Evolutionary conservation across 2,888 invertebrate species (phyloP), one percentile per base, ranked within the genome.

Genomic region (Euzetes globulus): DNA sequence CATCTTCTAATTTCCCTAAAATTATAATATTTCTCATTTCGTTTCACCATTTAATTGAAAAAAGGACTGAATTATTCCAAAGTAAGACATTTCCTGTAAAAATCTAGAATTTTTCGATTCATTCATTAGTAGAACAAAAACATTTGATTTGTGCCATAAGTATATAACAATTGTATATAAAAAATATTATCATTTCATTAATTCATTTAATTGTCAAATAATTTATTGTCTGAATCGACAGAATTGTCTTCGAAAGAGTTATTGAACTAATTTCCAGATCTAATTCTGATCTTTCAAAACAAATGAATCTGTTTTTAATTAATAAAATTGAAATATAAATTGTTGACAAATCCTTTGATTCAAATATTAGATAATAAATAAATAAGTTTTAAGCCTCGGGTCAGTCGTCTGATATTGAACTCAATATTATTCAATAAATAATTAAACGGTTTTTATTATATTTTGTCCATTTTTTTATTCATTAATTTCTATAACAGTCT

Each of bases 331-430:
- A 5, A 50, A n/a, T 50, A 15, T 50, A 50, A 50, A 15, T n/a
- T 50, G n/a, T 50, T 3, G 4, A 13, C 5, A 15, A n/a, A n/a
- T 5, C 50, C 50, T 50, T n/a, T 50, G 50, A n/a, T 15, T 50
- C n/a, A 50, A 50, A 50, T 50, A 50, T 50, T 50, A 50, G 15
- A 50, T 50, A n/a, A n/a, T 50, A 50, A 50, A 50, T 15, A 50
- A 15, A 50, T n/a, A 50, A 50, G 3, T 7, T n/a, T 15, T 50
- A 50, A 55, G 19, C 25, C 25, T 22, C n/a, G 22, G 55, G 55
- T 50, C 50, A 50, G n/a, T 50, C n/a, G 50, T 22, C 25, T 55
- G 55, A 7, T 55, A 55, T 55, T 55, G 55, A 55, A 55, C 55
- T 55, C 22, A 55, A 17, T 55, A 19, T 55, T 55, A 33, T 33